phyloP scores from a whole-genome alignment of 2,888 invertebrate species.

The Cylloceria caligata region DNA sequence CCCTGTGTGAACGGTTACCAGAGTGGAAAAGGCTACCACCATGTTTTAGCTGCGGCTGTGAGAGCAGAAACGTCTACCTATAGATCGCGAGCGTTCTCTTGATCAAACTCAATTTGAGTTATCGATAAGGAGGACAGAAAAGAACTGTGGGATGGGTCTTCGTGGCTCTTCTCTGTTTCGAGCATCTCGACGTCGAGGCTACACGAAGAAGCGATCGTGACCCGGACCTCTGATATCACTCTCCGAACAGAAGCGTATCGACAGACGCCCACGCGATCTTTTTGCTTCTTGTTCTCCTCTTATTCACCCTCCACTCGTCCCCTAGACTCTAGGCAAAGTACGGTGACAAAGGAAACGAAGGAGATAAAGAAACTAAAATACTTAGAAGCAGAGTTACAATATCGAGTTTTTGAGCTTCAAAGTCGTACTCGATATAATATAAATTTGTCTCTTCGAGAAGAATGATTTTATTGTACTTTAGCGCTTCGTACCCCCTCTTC shows the following conservation, averaged over 20 bases:
- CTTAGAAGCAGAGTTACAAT: neutral
- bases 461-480: neutral
- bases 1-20: neutral
- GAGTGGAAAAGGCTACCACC: neutral
- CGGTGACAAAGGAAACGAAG: slow-evolving; percentile 1
- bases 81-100: neutral
- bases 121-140: neutral
- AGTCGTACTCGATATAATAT: too few species aligned
- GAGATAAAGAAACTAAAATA: neutral
- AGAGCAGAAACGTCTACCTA: neutral
- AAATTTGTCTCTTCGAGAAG: too few species aligned
- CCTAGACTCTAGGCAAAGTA: neutral
- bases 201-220: neutral
- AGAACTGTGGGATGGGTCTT: neutral
- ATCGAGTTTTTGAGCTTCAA: too few species aligned
- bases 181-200: neutral
- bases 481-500: too few species aligned
- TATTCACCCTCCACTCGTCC: neutral
- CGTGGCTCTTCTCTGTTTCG: neutral
- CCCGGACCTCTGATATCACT: neutral
- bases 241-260: neutral
- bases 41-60: neutral
- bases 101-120: slow-evolving; percentile 28
- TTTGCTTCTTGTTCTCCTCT: neutral
- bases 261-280: neutral